A percentile compares a stretch with the other conserved stretches of the same genome.
Conservation (phyloP, 2,797 vertebrate species). For the Champsocephalus gunnari region DNA sequence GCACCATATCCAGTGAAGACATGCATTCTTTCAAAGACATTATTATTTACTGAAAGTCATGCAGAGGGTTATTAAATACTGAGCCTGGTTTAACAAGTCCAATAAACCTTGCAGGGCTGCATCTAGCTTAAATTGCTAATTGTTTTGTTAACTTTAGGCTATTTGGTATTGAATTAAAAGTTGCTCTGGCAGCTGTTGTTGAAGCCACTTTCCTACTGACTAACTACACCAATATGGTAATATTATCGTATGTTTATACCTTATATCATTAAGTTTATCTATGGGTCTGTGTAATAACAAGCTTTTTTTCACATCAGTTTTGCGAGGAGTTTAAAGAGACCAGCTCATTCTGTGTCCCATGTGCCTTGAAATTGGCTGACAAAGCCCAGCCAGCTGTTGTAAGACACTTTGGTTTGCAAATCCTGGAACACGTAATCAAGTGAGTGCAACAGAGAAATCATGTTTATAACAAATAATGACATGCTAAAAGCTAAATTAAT, state of each 20-base stretch:
- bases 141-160: constrained; percentile 25
- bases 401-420: constrained; percentile 97
- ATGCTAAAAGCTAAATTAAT: background rate
- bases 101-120: background rate
- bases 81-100: background rate
- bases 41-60: background rate
- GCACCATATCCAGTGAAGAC: constrained; percentile 5
- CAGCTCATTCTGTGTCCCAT: constrained; percentile 92
- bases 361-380: constrained; percentile 93
- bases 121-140: background rate
- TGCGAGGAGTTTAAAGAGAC: constrained; percentile 99
- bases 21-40: constrained; percentile 41
- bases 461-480: background rate
- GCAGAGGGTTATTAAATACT: background rate
- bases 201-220: background rate
- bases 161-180: constrained; percentile 1
- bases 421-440: constrained; percentile 98
- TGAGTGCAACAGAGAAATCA: constrained; percentile 76
- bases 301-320: constrained; percentile 83
- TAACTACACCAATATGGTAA: background rate
- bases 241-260: background rate
- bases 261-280: background rate
- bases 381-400: constrained; percentile 92
- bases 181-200: constrained; percentile 6
- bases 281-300: background rate